phyloP scores from a whole-genome alignment of 2,888 invertebrate species.

The Colostygia pectinataria region DNA sequence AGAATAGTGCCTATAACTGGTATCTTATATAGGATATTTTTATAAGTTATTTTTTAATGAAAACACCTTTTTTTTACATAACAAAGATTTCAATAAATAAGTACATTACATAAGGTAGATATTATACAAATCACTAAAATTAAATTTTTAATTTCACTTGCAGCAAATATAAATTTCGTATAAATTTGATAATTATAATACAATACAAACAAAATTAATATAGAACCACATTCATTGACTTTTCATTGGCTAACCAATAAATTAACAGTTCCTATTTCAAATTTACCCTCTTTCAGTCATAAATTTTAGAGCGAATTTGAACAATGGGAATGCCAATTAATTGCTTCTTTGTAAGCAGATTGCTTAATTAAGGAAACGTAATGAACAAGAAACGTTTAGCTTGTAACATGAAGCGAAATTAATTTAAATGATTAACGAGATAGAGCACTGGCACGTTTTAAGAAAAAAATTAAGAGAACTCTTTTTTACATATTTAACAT shows the following conservation, averaged over 20 bases:
- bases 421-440: constrained; percentile 80
- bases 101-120: too few species aligned
- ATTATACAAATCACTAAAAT: too few species aligned
- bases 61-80: too few species aligned
- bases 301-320: constrained; percentile 58
- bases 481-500: too few species aligned
- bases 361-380: constrained; percentile 80
- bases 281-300: constrained; percentile 56
- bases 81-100: too few species aligned
- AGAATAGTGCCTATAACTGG: too few species aligned
- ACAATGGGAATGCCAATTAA: constrained; percentile 77
- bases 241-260: constrained; percentile 40
- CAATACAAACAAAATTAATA: constrained; percentile 3
- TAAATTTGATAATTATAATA: too few species aligned
- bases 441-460: constrained; percentile 41
- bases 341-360: constrained; percentile 80
- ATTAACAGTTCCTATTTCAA: constrained; percentile 54
- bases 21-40: too few species aligned
- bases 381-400: constrained; percentile 76
- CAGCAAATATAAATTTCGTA: too few species aligned
- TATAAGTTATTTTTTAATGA: too few species aligned
- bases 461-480: constrained; percentile 43
- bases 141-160: too few species aligned
- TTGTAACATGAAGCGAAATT: constrained; percentile 71
- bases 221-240: constrained; percentile 30